Percentiles rank a stretch among this genome's conserved stretches.
phyloP scores from a whole-genome alignment of 2,797 vertebrate species.

The Malacoraja senta region DNA sequence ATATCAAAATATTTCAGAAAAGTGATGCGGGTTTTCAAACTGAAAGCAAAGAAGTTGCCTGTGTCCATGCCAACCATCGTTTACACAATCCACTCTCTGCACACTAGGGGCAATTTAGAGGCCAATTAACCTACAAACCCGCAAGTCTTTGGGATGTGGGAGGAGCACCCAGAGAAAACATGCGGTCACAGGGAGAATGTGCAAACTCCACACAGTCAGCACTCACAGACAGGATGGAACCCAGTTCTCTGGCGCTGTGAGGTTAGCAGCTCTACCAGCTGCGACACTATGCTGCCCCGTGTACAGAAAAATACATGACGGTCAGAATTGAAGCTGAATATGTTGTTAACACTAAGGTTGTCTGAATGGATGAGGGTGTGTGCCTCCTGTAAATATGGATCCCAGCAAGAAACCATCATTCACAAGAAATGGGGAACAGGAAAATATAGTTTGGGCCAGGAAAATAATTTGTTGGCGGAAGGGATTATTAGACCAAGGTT shows the following conservation, averaged over 20 bases:
- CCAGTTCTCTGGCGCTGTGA: too few species aligned
- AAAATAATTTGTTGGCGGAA: background rate
- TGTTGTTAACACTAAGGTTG: background rate
- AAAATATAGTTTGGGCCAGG: background rate
- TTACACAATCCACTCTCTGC: too few species aligned
- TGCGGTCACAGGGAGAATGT: too few species aligned
- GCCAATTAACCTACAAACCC: too few species aligned
- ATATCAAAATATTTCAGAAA: background rate
- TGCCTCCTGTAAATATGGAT: background rate
- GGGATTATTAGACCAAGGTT: background rate
- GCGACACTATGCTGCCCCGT: too few species aligned
- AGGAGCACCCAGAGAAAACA: too few species aligned
- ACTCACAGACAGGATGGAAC: too few species aligned
- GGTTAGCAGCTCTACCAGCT: too few species aligned
- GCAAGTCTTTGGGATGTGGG: too few species aligned
- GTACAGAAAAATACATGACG: background rate
- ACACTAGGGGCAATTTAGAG: too few species aligned
- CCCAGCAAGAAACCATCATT: background rate
- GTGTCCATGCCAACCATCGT: too few species aligned
- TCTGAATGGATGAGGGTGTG: background rate
- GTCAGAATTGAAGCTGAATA: background rate
- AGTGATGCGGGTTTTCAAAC: background rate
- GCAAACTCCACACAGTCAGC: too few species aligned
- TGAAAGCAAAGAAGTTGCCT: background rate
- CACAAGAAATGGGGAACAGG: background rate